Evolutionary conservation across 2,888 invertebrate species (phyloP), one percentile per base, ranked within the genome.

Genomic region (Aethes cnicana): DNA sequence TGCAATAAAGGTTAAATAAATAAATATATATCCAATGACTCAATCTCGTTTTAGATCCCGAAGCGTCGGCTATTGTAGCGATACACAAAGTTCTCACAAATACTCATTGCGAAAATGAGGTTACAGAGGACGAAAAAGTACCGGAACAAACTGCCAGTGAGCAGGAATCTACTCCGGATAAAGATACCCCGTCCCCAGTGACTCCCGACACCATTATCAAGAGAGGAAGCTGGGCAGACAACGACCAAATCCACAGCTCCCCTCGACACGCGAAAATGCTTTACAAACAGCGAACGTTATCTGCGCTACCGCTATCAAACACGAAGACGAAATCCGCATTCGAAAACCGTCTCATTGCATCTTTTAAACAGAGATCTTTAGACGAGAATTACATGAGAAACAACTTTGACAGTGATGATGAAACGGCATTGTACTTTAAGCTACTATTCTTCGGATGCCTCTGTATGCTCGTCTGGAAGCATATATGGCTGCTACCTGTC

Each of bases 381-480:
- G 87, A 88, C 41, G 89, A 88, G 28, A 86, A 84, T 47, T 88
- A 87, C 33, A 84, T 88, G 59, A 80, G 80, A 56, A 81, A 67
- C 56, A 84, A 77, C 53, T 88, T 81, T 18, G 76, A 82, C 44
- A 86, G 72, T 56, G 84, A 91, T 47, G 91, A 92, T 53, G 92
- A 92, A 59, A 94, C 94, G 57, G 92, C 92, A 9, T 86, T 92
- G 28, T 96, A 95, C 68, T 93, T 96, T 66, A 95, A 94, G 67
- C 91, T 93, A 3, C 81, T 97, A 7, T 90, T 97, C 61, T 97
- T 96, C 90, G 95, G 94, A 1, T 96, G 97, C 64, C 84, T 94
- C 4, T 92, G 95, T 44, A 96, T 97, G 85, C 90, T 97, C 20
- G 90, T 97, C 9, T 97, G 97, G 94, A 95, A 95, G 65, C 94